phyloP scores from a whole-genome alignment of 2,888 invertebrate genomes.

The Thelaira solivaga region DNA sequence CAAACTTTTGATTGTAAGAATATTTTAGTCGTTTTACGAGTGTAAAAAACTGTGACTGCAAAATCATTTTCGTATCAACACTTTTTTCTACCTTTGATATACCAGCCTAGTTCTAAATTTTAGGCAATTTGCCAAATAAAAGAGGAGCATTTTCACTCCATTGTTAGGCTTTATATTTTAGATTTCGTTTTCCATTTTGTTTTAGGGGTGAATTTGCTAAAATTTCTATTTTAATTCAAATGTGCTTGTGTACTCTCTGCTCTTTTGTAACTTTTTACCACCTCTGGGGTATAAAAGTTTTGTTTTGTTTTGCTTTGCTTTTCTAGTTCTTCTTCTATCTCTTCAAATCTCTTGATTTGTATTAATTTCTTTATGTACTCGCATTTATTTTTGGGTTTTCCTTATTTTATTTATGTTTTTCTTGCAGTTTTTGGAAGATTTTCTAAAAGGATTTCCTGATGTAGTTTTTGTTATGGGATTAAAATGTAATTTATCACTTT shows the following conservation, averaged over 20 bases:
- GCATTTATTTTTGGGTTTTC: conserved; percentile 2
- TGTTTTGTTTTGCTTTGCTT: conserved; percentile 2
- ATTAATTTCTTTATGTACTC: conserved; percentile 14
- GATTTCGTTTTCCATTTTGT: conserved; percentile 3
- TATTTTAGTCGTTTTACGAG: too few relatives aligned
- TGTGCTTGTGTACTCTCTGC: neutral
- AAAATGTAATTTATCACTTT: conserved; percentile 39
- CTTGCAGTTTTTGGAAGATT: neutral
- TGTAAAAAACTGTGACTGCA: too few relatives aligned
- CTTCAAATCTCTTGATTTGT: neutral
- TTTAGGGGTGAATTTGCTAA: conserved; percentile 26
- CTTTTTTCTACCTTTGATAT: too few relatives aligned
- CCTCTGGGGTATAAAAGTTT: conserved; percentile 42
- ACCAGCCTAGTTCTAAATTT: too few relatives aligned
- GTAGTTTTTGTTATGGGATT: conserved; percentile 33
- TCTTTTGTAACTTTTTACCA: neutral
- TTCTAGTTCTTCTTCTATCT: neutral
- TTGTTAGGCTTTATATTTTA: conserved; percentile 1
- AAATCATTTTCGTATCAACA: too few relatives aligned
- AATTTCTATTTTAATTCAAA: neutral
- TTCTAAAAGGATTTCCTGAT: conserved; percentile 37
- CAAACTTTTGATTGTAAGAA: too few relatives aligned
- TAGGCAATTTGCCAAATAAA: conserved; percentile 46
- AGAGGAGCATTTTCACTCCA: neutral
- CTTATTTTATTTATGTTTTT: neutral